These are phyloP conservation scores for Phataginus tetradactyla DNA, from an alignment of 2,797 vertebrate genomes.

Conservation along the genomic window DNA sequence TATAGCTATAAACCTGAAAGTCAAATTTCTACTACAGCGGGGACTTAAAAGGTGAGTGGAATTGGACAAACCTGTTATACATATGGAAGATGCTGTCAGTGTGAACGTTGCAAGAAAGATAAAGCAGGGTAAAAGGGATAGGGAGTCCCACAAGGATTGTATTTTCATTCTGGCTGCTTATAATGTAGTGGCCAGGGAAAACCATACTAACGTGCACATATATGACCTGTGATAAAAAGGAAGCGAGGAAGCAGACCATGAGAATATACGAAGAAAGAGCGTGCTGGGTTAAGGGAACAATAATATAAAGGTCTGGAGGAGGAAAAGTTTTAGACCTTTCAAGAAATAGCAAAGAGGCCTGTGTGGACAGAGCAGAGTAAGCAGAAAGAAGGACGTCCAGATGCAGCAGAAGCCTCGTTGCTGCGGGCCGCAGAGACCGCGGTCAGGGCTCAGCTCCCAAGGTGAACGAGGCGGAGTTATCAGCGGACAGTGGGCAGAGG, in stretches of 20 bases:
- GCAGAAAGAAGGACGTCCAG: not conserved
- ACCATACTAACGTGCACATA: not conserved
- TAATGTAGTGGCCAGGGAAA: not conserved
- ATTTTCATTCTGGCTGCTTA: not conserved
- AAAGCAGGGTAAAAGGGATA: not conserved
- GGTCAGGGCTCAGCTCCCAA: not conserved
- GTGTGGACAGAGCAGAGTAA: fast-evolving
- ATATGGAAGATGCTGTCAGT: not conserved
- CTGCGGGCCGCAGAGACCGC: fast-evolving
- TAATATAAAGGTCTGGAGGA: not conserved
- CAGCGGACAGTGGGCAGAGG: fast-evolving
- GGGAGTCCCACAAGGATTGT: not conserved
- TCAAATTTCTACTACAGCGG: not conserved
- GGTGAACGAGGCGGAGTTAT: fast-evolving
- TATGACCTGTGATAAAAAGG: not conserved
- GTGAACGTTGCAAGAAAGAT: not conserved
- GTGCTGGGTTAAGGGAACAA: not conserved
- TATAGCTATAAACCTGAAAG: not conserved
- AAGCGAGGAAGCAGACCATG: not conserved
- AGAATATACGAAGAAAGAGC: not conserved
- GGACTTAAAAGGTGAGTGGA: not conserved
- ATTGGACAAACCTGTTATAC: not conserved
- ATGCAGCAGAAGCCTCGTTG: fast-evolving
- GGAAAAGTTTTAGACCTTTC: not conserved
- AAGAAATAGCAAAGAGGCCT: not conserved